Evolutionary conservation across 2,113 vertebrate species (phyloP), one percentile per base, ranked within the genome.

Genomic region (Erythrolamprus reginae): DNA sequence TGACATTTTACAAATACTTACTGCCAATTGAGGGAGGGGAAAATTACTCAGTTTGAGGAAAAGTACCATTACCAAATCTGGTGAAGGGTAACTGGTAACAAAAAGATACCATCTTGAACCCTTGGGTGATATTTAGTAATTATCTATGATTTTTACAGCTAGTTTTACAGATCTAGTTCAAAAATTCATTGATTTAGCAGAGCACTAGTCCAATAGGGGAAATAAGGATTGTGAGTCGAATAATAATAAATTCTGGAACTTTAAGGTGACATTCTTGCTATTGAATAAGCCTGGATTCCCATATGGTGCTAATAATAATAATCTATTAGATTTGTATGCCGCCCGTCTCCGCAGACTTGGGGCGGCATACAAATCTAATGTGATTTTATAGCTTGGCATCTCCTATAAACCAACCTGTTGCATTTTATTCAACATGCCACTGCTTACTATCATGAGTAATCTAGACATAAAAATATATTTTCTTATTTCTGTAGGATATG

Each of bases 121-220:
- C n/a, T 33, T 70, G n/a, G n/a, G n/a, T 70, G n/a, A 38, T 15
- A 70, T 38, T 33, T 38, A 70, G n/a, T 38, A 13, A 26, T 61
- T 26, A 70, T 70, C 1, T 15, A 13, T 58, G 61, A 17, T 19
- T 38, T 70, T 70, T 38, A 33, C 65, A 19, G n/a, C 65, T 15
- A n/a, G n/a, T n/a, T n/a, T n/a, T n/a, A n/a, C 65, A 38, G 65
- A 17, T 70, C n/a, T 70, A 70, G n/a, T 70, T 33, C 84, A 90
- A 90, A 92, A 90, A 93, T 95, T 95, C 92, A 91, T 96, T 95
- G 13, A 96, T 96, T 89, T 92, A 94, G 91, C 92, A 38, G 87
- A 88, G 92, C 93, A 91, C 0, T 24, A 88, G 92, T 93, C 88
- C 90, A 93, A 94, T 87, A 86, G 82, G 86, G 55, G 65, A 90